Base-by-base conservation (phyloP, 2,113 vertebrate species). In the Montifringilla adamsi region DNA sequence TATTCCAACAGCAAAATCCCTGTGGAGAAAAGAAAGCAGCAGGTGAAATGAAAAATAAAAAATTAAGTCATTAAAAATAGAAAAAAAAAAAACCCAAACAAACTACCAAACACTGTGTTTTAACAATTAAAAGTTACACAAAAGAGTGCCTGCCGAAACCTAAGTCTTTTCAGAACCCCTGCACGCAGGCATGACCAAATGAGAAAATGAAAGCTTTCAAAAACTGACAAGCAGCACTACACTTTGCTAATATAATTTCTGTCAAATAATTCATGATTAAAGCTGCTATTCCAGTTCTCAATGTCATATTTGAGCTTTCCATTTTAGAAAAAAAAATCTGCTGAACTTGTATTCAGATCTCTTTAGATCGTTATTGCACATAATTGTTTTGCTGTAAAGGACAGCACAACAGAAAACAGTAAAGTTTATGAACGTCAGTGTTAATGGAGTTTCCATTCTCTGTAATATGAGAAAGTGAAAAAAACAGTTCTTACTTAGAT, bases 1-100 rank as follows among this genome's bases (percentile, higher is more conserved):
- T 97, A 99, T 99, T 91, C 99, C 99, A 1, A 98, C 99, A 85
- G 99, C 99, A 98, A 99, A 99, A 98, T 99, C 99, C 97, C 99
- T 99, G 93, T 50, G 80, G 80, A 93, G 97, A 98, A 91, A 66
- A 97, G 37, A 90, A 84, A 84, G 33, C 27, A 81, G 1, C 8
- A 62, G 8, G 22, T 70, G 26, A 94, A 87, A 87, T 50, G 2
- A 62, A 77, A 81, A 80, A 55, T 3, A 35, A 53, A 82, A 35
- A n/a, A 27, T 4, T 13, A 56, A 49, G 31, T 10, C 28, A 67
- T 23, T 28, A 52, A 53, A 60, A 44, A 9, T 7, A 13, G 11
- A 27, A 62, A 33, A 22, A 62, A 33, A 22, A 23, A 20, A 23
- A 28, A 41, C 6, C 13, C 41, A 15, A 41, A 41, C 14, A 15